Conservation (phyloP, 1,140 invertebrate species). For the Periplaneta americana region DNA sequence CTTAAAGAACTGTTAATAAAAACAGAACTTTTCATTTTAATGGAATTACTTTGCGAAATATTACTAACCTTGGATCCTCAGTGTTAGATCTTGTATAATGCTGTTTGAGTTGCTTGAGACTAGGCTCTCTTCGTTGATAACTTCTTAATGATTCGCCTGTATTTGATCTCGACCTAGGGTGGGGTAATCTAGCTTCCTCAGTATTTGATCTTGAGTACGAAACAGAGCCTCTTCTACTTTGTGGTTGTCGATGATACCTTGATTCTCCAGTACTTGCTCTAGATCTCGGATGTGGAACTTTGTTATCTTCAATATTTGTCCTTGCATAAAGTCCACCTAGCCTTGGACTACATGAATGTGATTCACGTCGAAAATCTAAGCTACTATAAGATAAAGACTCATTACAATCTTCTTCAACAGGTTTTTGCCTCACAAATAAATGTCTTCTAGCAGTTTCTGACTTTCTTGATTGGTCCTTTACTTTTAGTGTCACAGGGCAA, state of each 20-base stretch:
- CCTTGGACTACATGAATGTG: constrained; percentile 8
- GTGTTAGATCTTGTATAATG: neutral
- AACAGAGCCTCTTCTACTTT: neutral
- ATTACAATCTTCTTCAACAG: constrained; percentile 57
- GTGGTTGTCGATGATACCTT: neutral
- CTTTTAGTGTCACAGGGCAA: constrained; percentile 59
- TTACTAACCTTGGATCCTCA: neutral
- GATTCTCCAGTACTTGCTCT: neutral
- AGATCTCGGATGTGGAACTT: neutral
- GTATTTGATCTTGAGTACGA: neutral
- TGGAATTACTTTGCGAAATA: no score
- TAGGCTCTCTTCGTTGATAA: neutral
- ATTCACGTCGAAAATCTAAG: neutral
- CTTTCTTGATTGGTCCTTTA: constrained; percentile 49
- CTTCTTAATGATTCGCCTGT: neutral
- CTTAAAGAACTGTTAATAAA: no score
- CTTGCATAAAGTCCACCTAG: neutral
- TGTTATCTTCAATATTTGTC: neutral
- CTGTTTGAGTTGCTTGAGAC: neutral
- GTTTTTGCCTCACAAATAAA: constrained; percentile 65
- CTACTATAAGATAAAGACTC: neutral
- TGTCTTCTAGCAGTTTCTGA: constrained; percentile 66
- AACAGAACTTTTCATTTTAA: no score
- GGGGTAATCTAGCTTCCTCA: neutral
- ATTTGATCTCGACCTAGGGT: neutral